Evolutionary conservation across 2,888 invertebrate species (phyloP).

Genomic region (Pyrochroa serraticornis): DNA sequence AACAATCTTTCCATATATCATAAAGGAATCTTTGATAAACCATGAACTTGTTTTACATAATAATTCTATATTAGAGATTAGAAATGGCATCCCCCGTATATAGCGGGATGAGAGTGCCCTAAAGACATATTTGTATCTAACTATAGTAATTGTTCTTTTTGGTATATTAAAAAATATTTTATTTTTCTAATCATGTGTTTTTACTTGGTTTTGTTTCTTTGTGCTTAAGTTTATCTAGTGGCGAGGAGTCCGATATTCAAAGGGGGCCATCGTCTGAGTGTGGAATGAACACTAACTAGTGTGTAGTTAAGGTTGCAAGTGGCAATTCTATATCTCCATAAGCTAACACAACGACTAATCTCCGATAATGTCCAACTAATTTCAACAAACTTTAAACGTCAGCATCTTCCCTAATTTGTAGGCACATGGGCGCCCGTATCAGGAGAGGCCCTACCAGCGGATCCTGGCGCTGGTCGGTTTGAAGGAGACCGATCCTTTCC

Average conservation of each 20-base stretch:
- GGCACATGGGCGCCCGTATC: no score
- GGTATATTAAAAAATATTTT: constrained; percentile 19
- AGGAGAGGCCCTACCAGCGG: no score
- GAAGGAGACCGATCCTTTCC: no score
- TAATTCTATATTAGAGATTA: constrained; percentile 31
- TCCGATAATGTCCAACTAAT: no score
- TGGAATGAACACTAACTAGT: constrained; percentile 49
- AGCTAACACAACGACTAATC: no score
- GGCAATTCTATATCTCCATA: no score
- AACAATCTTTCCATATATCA: constrained; percentile 97
- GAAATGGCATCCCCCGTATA: constrained; percentile 30
- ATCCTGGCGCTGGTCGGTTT: no score
- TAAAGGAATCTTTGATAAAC: constrained; percentile 60
- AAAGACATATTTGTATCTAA: neutral
- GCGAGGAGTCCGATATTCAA: no score
- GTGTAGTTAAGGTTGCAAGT: constrained; percentile 43
- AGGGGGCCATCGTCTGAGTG: constrained; percentile 45
- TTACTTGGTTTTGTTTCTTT: constrained; percentile 29
- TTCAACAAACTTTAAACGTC: no score
- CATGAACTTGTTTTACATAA: constrained; percentile 27
- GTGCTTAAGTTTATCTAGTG: no score
- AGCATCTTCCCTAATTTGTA: no score
- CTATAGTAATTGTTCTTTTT: constrained; percentile 14
- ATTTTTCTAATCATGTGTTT: constrained; percentile 28
- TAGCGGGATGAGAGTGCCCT: constrained; percentile 33